Conservation (phyloP, 2,113 vertebrate genomes). For the Proteles cristata region DNA sequence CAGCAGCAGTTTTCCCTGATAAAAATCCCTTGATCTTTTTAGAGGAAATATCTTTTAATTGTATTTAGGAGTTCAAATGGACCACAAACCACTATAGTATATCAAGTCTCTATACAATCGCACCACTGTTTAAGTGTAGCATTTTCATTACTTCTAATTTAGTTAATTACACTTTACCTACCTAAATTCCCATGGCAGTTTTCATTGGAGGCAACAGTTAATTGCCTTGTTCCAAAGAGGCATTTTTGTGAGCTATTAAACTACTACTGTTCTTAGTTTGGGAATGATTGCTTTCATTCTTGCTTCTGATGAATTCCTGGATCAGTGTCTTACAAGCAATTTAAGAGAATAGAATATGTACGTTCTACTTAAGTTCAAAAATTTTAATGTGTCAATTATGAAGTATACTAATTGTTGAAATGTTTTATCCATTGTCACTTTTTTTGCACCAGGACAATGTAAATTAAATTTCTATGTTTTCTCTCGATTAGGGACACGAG, state of each 20-base stretch:
- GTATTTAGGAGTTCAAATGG: constrained; percentile 72
- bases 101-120: constrained; percentile 74
- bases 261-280: background rate
- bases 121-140: constrained; percentile 67
- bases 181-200: constrained; percentile 68
- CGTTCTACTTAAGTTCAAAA: background rate
- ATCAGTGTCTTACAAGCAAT: background rate
- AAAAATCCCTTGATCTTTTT: constrained; percentile 71
- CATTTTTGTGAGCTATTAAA: constrained; percentile 37
- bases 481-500: background rate
- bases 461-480: constrained; percentile 14
- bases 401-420: background rate
- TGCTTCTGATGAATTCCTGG: background rate
- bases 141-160: constrained; percentile 80
- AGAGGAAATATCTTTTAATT: constrained; percentile 77
- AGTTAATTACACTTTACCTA: constrained; percentile 80
- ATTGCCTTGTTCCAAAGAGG: constrained; percentile 72
- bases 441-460: background rate
- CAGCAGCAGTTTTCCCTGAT: constrained; percentile 50
- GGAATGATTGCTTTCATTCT: constrained; percentile 5
- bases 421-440: background rate
- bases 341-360: background rate
- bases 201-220: constrained; percentile 65
- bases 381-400: background rate
- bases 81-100: constrained; percentile 65